These are phyloP conservation scores for Trachelus iudaicus DNA, from an alignment of 2,888 invertebrate species.

Conservation along the genomic window DNA sequence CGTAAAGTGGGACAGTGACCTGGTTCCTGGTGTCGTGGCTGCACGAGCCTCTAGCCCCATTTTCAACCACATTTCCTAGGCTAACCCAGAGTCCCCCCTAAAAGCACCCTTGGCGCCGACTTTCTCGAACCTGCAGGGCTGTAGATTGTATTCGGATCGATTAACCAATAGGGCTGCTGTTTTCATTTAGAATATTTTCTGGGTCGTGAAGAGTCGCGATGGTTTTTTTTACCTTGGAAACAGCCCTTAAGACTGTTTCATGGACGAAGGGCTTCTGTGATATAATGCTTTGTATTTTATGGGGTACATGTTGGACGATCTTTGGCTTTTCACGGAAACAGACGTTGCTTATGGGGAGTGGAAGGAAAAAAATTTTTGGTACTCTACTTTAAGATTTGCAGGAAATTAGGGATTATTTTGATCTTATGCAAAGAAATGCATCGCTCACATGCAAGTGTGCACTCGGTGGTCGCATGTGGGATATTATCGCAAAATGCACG, in stretches of 20 bases:
- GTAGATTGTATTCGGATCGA: background rate
- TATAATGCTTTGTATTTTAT: background rate
- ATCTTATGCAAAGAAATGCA: background rate
- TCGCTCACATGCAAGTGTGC: background rate
- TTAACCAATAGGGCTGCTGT: background rate
- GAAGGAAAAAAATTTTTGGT: too few species aligned
- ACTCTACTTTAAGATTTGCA: background rate
- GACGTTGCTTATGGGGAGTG: background rate
- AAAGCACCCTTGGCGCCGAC: background rate
- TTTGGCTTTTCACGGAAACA: background rate
- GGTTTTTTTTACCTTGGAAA: background rate
- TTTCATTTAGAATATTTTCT: background rate
- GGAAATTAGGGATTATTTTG: background rate
- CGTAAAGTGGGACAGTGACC: slow-evolving; percentile 61
- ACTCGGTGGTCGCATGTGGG: background rate
- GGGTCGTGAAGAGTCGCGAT: background rate
- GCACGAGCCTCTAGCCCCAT: slow-evolving; percentile 44
- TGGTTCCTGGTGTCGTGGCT: slow-evolving; percentile 61
- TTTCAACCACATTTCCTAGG: slow-evolving; percentile 4
- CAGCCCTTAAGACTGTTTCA: background rate
- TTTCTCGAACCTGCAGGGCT: background rate
- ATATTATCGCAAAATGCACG: background rate
- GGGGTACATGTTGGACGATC: background rate
- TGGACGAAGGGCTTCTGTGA: background rate
- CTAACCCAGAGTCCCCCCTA: background rate